Evolutionary conservation across 1,140 invertebrate genomes (phyloP), one percentile per base, ranked within the genome.

Genomic region (Drosophila repletoides): DNA sequence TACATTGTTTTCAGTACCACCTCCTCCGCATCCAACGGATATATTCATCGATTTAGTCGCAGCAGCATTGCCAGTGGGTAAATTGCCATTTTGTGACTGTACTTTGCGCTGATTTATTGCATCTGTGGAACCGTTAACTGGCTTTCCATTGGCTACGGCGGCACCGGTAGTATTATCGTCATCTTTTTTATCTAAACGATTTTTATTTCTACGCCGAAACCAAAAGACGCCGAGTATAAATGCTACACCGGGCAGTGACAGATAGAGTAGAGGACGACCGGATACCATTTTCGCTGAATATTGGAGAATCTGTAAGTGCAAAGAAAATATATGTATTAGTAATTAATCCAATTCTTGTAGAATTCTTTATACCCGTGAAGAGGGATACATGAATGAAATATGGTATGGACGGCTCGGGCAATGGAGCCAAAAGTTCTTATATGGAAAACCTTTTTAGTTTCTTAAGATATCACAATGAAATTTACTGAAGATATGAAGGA

Each of bases 281-380:
- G 84, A 88, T 77, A 90, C 88, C 89, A 90, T 90, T 88, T 89
- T 88, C 81, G 75, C 73, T 88, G 88, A 90, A 88, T 90, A 79
- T 88, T 88, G 88, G 81, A 83, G 46, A 83, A 76, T 86, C 74
- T 88, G 66, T 17, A 76, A 79, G 9, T 19, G 6, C 36, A 6
- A 40, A 29, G 5, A 28, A 3, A 29, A 17, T 14, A 17, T 17
- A 0, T n/a, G n/a, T n/a, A 46, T 28, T 9, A 28, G 12, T 15
- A 5, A 24, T n/a, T n/a, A n/a, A n/a, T n/a, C n/a, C n/a, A n/a
- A n/a, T n/a, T n/a, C n/a, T n/a, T n/a, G n/a, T n/a, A n/a, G n/a
- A n/a, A n/a, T n/a, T n/a, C n/a, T n/a, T n/a, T n/a, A n/a, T n/a
- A n/a, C n/a, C n/a, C n/a, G n/a, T n/a, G n/a, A n/a, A n/a, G n/a